Base-by-base conservation (phyloP, 2,797 vertebrate genomes). In the Miopithecus talapoin region DNA sequence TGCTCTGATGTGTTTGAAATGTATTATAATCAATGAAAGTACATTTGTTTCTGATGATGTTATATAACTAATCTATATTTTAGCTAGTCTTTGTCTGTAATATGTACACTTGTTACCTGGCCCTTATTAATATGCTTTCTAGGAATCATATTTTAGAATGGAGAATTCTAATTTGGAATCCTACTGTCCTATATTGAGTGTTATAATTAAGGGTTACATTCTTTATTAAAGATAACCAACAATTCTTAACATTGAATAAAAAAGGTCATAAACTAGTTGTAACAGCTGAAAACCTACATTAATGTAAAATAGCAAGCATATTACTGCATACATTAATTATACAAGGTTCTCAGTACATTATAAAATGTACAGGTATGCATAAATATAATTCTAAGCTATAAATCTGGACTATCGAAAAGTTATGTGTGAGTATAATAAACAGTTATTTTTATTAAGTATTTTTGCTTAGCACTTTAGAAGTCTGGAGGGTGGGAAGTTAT, bases 1-100 rank as follows among this genome's bases (percentile, higher is more conserved):
- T 97, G 88, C 76, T 46, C 39, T 97, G 81, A 91, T 97, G 21
- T 84, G 30, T 97, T 97, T 98, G 50, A 97, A 88, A 91, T 96
- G n/a, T 97, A 94, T 86, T 97, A 39, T 95, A 85, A 97, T 92
- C 87, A 94, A 46, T 97, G 74, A 81, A 90, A 79, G 11, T 93
- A 61, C 76, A 97, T 28, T 85, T 97, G 17, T 97, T 76, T 91
- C 22, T 89, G 53, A 64, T 92, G 30, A 76, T 26, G 5, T 94
- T 36, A 86, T 89, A 1, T 61, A 59, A 55, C 26, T 70, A 83
- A 12, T 92, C 21, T 83, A 3, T 96, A 76, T 81, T 94, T 92
- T 92, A 95, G 41, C 36, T 88, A 36, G 36, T 79, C n/a, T 90
- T 13, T 87, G 11, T 64, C 33, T 94, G 1, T 85, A 92, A 43